These are phyloP conservation scores for Malacoraja senta DNA, from an alignment of 2,797 vertebrate species.

Conservation along the genomic window DNA sequence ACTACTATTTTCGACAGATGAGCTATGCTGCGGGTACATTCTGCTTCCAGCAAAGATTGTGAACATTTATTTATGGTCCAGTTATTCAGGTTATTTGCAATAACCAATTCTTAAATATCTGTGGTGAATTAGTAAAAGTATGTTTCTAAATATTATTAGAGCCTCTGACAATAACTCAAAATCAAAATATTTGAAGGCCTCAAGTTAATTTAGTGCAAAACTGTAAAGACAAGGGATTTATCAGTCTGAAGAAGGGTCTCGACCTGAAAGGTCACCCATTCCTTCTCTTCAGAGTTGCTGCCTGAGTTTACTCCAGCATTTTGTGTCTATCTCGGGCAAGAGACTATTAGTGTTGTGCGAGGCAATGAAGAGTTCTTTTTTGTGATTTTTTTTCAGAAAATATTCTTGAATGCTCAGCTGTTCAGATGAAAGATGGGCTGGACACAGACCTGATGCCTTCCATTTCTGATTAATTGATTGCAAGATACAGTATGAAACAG, in stretches of 20 bases:
- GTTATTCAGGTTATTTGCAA: background rate
- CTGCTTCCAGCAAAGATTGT: background rate
- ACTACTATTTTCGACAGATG: background rate
- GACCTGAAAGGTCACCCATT: too few relatives aligned
- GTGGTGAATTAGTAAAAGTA: background rate
- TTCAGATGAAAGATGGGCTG: too few relatives aligned
- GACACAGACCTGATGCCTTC: too few relatives aligned
- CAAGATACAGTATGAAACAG: too few relatives aligned
- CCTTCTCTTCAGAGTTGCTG: too few relatives aligned
- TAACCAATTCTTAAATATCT: background rate
- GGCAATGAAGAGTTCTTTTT: background rate
- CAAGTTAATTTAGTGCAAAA: background rate
- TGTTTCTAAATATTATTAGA: background rate
- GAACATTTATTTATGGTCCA: background rate
- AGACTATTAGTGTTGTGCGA: background rate
- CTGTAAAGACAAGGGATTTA: background rate
- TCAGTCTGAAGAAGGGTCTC: too few relatives aligned
- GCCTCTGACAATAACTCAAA: background rate
- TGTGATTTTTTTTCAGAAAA: background rate
- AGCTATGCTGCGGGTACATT: background rate
- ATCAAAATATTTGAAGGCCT: background rate
- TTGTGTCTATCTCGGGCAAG: background rate
- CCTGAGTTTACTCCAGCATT: too few relatives aligned
- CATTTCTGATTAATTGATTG: too few relatives aligned
- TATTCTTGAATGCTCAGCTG: too few relatives aligned